Base-by-base conservation (phyloP, 2,888 invertebrate genomes). In the Melanophora roralis region DNA sequence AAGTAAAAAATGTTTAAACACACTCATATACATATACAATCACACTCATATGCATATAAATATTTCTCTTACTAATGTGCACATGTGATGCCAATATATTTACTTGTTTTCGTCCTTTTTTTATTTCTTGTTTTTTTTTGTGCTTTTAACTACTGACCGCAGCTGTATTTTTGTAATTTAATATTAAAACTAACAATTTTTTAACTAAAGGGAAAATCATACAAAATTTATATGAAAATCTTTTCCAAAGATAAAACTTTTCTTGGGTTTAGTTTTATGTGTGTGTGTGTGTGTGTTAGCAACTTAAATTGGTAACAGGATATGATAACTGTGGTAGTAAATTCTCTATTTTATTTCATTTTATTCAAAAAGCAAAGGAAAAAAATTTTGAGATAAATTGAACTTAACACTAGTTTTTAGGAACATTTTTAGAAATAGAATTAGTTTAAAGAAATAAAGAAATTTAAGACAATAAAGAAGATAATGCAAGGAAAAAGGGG, bases 121-220 rank as follows among this genome's bases (percentile, higher is more conserved):
- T 6, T 5, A 27, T 43, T 12, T 23, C 23, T 23, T 53, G 43
- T 72, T 34, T n/a, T 16, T 34, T 67, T 19, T 19, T 7, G 40
- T 38, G 43, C 45, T 67, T 55, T 75, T 79, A 76, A 76, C 76
- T 73, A 80, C 68, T 76, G 80, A 80, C 80, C 80, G 76, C 80
- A 80, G 64, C 80, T 80, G 80, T 73, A 64, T 23, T 40, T 51
- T 32, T 27, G 80, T 80, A 73, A 80, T 64, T 76, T 76, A 80
- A 80, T 76, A 64, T 72, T 68, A 32, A 55, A 64, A 59, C 49
- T 59, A 71, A 67, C 65, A 69, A 49, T 67, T 32, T 65, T 64
- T 53, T 38, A 55, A 55, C 34, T 64, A n/a, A 43, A 43, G 49
- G 36, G 40, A 51, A 73, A 60, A 64, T 76, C 57, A 76, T 73